Base-by-base conservation (phyloP, 2,113 vertebrate genomes). In the Chloebia gouldiae region DNA sequence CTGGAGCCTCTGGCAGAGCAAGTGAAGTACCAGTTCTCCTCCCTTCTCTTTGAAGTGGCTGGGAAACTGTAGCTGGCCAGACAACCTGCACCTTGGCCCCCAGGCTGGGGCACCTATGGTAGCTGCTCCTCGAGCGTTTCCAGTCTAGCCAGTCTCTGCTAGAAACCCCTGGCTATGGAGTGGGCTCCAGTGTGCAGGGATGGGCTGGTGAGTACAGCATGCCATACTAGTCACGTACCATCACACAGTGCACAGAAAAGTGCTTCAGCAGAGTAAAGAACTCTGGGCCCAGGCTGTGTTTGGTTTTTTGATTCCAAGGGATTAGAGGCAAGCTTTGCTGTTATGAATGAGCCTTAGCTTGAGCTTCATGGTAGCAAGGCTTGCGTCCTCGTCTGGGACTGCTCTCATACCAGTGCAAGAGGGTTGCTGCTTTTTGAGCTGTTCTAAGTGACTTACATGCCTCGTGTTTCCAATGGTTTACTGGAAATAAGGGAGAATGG, bases 11-110 rank as follows among this genome's bases (percentile, higher is more conserved):
- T 2, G 2, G n/a, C 49, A 57, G 39, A 80, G 53, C 25, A 2
- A 2, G 11, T 3, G 18, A 81, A 72, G 19, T 75, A 49, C 25
- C 42, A 76, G 33, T 33, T 20, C 49, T 81, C 56, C 65, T 90
- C n/a, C 47, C 24, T 72, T 39, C n/a, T 64, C 91, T 94, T 88
- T 95, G 94, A 96, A 94, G 94, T 78, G 86, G 50, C 85, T 7
- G 6, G 78, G 92, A 91, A 93, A 65, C 33, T 2, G 3, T 33
- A 60, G 17, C 47, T 6, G 2, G 69, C 59, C 7, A 4, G 54
- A 51, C 7, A 47, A 31, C 0, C 3, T 3, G 13, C 17, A 47
- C 51, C 20, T 42, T 35, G 54, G 28, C 37, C 59, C 28, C 17
- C 2, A 2, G 88, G 71, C 82, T 80, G 54, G 19, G n/a, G 50